Base-by-base conservation (phyloP, 2,888 invertebrate species). In the Phyllotreta striolata region DNA sequence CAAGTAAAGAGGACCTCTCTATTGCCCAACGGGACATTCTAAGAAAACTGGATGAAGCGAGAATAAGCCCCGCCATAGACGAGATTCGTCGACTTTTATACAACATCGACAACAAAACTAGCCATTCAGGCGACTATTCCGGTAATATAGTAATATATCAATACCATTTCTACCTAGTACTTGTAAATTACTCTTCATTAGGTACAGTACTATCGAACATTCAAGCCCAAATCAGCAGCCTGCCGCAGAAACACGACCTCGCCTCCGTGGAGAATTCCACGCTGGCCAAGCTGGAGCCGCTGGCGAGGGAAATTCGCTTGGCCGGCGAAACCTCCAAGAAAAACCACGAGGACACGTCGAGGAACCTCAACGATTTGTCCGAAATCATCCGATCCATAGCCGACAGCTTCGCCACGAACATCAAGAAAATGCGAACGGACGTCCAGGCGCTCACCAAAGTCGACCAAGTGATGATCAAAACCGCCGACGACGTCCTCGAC, bases 401-500 rank as follows among this genome's bases (percentile, higher is more conserved):
- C 40, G 85, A 86, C 67, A 84, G 75, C 41, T 86, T 73, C 82
- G 86, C 73, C 80, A 83, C 0, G 77, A 86, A 80, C 85, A 1
- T 87, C 85, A 71, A 85, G 81, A 63, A 86, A 85, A 64, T 87
- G 84, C 68, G 67, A 40, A 41, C 44, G 1, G 66, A 83, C 82
- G 52, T 83, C 39, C 83, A 85, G 73, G 83, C 86, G 1, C 82
- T 94, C 56, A 84, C 87, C 1, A 91, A 91, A 77, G 88, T 90
- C 63, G 93, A 93, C 76, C 87, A 89, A 69, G 89, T 94, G 1
- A 85, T 94, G 80, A 84, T 92, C 54, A 89, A 92, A 76, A 94
- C 92, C 46, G 91, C 93, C 0, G 94, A 95, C 81, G 89, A 91
- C 76, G 92, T 94, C 38, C 79, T 93, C 75, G 92, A 93, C 64